These are phyloP conservation scores for Apodemia zela DNA, from an alignment of 2,888 invertebrate species.

Conservation along the genomic window DNA sequence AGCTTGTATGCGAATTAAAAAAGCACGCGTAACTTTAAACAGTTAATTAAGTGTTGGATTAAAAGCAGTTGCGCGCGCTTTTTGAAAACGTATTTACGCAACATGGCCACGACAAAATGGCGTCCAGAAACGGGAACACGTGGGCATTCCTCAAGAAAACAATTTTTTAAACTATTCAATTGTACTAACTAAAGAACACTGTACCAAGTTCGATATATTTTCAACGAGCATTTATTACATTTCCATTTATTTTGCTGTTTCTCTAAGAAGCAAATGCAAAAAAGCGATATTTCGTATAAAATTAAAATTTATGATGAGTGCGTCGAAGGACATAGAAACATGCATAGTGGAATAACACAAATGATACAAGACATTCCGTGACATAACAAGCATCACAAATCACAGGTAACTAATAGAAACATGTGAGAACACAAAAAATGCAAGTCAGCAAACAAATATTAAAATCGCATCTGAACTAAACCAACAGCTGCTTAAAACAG, in stretches of 20 bases:
- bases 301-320: conserved; percentile 68
- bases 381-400: conserved; percentile 25
- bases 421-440: neutral
- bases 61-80: conserved; percentile 28
- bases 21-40: conserved; percentile 27
- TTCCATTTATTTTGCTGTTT: conserved; percentile 64
- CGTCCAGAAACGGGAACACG: conserved; percentile 50
- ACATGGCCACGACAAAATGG: conserved; percentile 43
- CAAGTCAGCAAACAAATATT: conserved; percentile 8
- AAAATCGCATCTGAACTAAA: conserved; percentile 2
- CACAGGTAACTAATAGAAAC: neutral
- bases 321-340: conserved; percentile 71
- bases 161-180: conserved; percentile 44
- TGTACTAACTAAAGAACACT: conserved; percentile 40
- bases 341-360: conserved; percentile 39
- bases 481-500: conserved; percentile 19
- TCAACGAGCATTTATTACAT: conserved; percentile 36
- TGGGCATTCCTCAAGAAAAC: conserved; percentile 69
- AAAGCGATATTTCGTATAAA: conserved; percentile 49
- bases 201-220: conserved; percentile 45
- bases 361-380: conserved; percentile 22
- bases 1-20: conserved; percentile 27
- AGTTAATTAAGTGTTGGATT: neutral
- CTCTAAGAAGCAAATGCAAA: conserved; percentile 55
- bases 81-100: conserved; percentile 34